Base-by-base conservation (phyloP, 1,140 invertebrate genomes). In the Neuroterus valhalla region DNA sequence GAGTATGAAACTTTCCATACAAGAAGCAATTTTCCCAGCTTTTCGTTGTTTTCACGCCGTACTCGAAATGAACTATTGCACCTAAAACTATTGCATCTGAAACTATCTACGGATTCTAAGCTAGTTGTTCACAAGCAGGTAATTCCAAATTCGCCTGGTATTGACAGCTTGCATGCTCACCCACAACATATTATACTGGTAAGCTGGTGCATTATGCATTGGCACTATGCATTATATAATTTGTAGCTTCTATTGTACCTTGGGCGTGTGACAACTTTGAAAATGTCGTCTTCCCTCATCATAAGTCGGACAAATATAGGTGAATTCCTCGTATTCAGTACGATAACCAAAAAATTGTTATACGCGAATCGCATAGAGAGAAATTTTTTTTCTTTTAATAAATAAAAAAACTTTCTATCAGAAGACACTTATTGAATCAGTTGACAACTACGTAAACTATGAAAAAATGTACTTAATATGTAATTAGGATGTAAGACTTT, bases 201-300 rank as follows among this genome's bases (percentile, higher is more conserved):
- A 62, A 62, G 55, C 55, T 62, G 55, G 55, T 62, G 55, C 55
- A 62, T 62, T 62, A 62, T 62, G 55, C 55, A 62, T 62, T 4
- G 52, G 21, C 11, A 26, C 52, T 62, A 4, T 62, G 21, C 52
- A 31, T 38, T 62, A 62, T 62, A 26, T 62, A 62, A 62, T 62
- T 62, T 62, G 31, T 62, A 14, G 21, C 55, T 38, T 62, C 52
- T 14, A 55, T 62, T 62, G 55, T 62, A 15, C 26, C 55, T 62
- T 62, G 23, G 14, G 15, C 23, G 55, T 62, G 55, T 62, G 55
- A 5, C 55, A 62, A 62, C 23, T 62, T 62, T 31, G 3, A 31
- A 62, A 62, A 62, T 26, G 14, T 15, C 55, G 21, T 21, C 26
- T 55, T 23, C 2, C 10, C 52, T 50, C 19, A 17, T 17, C 17